Evolutionary conservation across 1,140 invertebrate genomes (phyloP).

Genomic region (Idris sp.): DNA sequence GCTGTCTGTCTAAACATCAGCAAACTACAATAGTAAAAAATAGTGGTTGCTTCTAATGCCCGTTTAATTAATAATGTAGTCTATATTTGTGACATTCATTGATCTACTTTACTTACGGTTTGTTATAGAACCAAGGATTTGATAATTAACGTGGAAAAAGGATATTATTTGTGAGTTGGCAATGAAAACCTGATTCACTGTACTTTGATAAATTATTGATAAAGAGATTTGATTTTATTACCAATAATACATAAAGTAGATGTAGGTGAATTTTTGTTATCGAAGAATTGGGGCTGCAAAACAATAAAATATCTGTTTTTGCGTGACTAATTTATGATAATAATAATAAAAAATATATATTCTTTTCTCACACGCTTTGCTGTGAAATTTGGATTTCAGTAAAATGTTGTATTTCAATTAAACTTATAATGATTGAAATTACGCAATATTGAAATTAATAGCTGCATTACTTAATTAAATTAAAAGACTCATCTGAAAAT

Average conservation of each 20-base stretch:
- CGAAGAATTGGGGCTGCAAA: constrained; percentile 26
- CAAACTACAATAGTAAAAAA: constrained; percentile 27
- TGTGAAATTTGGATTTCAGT: too few relatives aligned
- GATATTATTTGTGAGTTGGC: constrained; percentile 25
- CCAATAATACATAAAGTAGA: constrained; percentile 17
- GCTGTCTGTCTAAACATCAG: constrained; percentile 2
- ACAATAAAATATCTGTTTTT: constrained; percentile 15
- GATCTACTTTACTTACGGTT: constrained; percentile 51
- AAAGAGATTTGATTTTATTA: constrained; percentile 32
- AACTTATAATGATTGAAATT: too few relatives aligned
- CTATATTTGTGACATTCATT: constrained; percentile 51
- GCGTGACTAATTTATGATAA: constrained; percentile 30
- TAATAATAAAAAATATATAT: too few relatives aligned
- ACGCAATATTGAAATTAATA: too few relatives aligned
- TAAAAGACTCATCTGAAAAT: too few relatives aligned
- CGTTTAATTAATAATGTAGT: constrained; percentile 51
- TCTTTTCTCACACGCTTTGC: too few relatives aligned
- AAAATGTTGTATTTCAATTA: too few relatives aligned
- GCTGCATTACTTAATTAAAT: too few relatives aligned
- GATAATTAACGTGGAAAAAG: too few relatives aligned
- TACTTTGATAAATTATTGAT: constrained; percentile 40
- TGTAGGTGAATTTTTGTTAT: constrained; percentile 4
- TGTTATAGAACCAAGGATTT: constrained; percentile 56
- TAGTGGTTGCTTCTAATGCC: constrained; percentile 30
- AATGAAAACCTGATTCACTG: constrained; percentile 23